phyloP scores from a whole-genome alignment of 1,140 invertebrate genomes.

The Nasonia giraulti region DNA sequence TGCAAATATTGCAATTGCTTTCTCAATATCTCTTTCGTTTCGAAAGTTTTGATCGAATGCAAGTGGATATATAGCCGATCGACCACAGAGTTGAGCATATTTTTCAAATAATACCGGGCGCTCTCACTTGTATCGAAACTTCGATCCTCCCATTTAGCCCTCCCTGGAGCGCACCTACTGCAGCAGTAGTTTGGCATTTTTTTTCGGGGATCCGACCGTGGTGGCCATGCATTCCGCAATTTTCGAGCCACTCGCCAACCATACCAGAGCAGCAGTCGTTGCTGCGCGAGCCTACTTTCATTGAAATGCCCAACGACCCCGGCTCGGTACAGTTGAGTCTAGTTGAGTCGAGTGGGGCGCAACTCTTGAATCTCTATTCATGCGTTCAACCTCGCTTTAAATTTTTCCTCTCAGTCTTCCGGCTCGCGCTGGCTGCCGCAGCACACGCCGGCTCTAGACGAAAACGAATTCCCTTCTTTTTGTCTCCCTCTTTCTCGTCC shows the following conservation, averaged over 20 bases:
- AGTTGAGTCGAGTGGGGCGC: constrained; percentile 37
- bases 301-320: constrained; percentile 56
- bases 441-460: background rate
- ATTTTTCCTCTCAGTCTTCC: constrained; percentile 38
- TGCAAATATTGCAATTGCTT: no score
- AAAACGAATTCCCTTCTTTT: constrained; percentile 29
- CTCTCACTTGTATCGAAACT: background rate
- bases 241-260: background rate
- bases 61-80: background rate
- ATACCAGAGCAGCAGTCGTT: background rate
- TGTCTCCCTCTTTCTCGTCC: background rate
- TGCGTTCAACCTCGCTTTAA: constrained; percentile 48
- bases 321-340: background rate
- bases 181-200: background rate
- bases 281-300: constrained; percentile 54
- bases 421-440: background rate
- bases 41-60: no score
- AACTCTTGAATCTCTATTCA: constrained; percentile 62
- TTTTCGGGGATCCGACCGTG: background rate
- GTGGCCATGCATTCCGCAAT: background rate
- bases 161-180: background rate
- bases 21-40: no score
- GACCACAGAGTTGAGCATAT: background rate
- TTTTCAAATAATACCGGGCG: background rate
- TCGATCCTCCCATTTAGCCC: background rate